These are phyloP conservation scores for Montipora foliosa DNA, from an alignment of 64 coral and sea anemone genomes.

Conservation along the genomic window DNA sequence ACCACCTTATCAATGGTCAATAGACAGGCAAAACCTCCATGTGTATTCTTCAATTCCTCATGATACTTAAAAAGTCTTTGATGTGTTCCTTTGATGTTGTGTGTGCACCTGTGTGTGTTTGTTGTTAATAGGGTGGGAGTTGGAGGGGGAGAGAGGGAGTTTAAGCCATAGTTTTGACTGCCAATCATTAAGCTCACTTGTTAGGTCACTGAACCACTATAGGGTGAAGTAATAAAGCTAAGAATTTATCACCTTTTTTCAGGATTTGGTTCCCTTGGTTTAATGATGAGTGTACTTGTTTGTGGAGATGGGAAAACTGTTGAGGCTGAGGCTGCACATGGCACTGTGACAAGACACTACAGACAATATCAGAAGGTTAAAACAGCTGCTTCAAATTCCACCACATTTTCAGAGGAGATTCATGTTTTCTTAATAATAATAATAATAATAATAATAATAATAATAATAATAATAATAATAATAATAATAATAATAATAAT, in stretches of 20 bases:
- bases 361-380: slow-evolving; percentile 92
- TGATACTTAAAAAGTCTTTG: too few species aligned
- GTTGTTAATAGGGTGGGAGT: too few species aligned
- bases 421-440: too few species aligned
- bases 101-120: too few species aligned
- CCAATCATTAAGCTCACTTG: not conserved
- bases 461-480: too few species aligned
- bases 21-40: not conserved
- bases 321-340: slow-evolving; percentile 97
- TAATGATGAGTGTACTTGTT: slow-evolving; percentile 98
- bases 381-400: not conserved
- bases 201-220: too few species aligned
- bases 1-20: not conserved
- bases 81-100: too few species aligned
- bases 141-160: not conserved
- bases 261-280: slow-evolving; percentile 98
- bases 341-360: slow-evolving; percentile 98
- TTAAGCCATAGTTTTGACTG: not conserved
- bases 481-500: too few species aligned
- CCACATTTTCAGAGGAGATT: too few species aligned
- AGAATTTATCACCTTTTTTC: not conserved
- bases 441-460: too few species aligned
- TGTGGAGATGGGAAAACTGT: slow-evolving; percentile 98
- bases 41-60: too few species aligned
- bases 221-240: not conserved